phyloP scores from a whole-genome alignment of 1,140 invertebrate species.

The Chrysopa pallens region DNA sequence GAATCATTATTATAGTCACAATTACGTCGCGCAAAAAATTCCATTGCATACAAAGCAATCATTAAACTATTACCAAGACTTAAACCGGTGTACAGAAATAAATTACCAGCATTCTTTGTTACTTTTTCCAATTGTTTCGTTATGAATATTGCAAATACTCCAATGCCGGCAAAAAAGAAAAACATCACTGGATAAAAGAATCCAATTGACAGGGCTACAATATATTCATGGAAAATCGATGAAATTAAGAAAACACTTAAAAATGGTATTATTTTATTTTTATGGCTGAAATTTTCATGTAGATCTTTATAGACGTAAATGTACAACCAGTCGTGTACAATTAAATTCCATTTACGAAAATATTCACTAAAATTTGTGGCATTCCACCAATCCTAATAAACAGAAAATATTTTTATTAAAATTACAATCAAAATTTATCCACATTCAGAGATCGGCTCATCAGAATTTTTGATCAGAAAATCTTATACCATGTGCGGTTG shows the following conservation, averaged over 20 bases:
- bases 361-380: constrained; percentile 56
- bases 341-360: constrained; percentile 81
- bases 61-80: constrained; percentile 58
- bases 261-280: constrained; percentile 24
- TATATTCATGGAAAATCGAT: constrained; percentile 70
- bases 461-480: too few species aligned
- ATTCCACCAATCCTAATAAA: constrained; percentile 88
- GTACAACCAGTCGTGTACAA: constrained; percentile 86
- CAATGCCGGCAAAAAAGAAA: constrained; percentile 42
- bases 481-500: too few species aligned
- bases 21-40: constrained; percentile 68
- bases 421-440: too few species aligned
- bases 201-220: constrained; percentile 54
- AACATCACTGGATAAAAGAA: constrained; percentile 80
- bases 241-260: constrained; percentile 38
- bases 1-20: constrained; percentile 31
- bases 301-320: constrained; percentile 76
- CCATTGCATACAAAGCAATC: constrained; percentile 63
- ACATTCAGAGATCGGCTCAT: too few species aligned
- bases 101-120: constrained; percentile 35
- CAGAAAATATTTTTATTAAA: too few species aligned
- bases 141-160: constrained; percentile 32
- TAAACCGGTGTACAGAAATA: constrained; percentile 66
- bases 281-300: constrained; percentile 31
- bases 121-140: constrained; percentile 29